Base-by-base conservation (phyloP, 2,113 vertebrate species). In the Microcebus lehilahytsara region DNA sequence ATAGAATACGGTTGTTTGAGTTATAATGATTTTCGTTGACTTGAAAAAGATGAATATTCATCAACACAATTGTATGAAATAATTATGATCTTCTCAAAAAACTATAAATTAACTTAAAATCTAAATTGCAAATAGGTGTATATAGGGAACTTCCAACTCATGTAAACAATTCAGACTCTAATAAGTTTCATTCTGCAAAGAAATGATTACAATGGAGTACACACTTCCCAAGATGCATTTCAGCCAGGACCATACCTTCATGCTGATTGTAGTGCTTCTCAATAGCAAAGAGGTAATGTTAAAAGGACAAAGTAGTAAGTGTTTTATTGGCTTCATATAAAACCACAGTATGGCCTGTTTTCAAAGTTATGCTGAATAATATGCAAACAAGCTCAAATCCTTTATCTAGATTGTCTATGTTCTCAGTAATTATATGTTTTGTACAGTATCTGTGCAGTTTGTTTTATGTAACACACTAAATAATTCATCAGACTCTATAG, bases 61-160 rank as follows among this genome's bases (percentile, higher is more conserved):
- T 97, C 66, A 88, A 77, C 42, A 79, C 16, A 46, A 56, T 42
- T 96, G 58, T 16, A 3, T 79, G n/a, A 89, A 85, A 51, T 4
- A 85, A 66, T 46, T 74, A 92, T n/a, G 12, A 23, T 89, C 49
- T 49, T 86, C 8, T n/a, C 85, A n/a, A 66, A 89, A 93, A 79
- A 25, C 16, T 51, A 30, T 37, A 78, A 95, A 60, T 96, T 96
- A 90, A 95, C 10, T 87, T 98, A 75, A 87, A 87, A 95, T 79
- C 20, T 49, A 95, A 67, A 96, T 96, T 97, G 46, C 46, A 84
- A 74, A 92, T 25, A 83, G 60, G 32, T 85, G 7, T 53, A 25
- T 10, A 53, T n/a, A 62, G 56, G 46, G 49, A 40, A 74, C 51
- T 95, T 95, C 51, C 22, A 92, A 60, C 8, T 93, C 58, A 86